Conservation (phyloP, 2,113 vertebrate species). For the Antechinus stuartii region DNA sequence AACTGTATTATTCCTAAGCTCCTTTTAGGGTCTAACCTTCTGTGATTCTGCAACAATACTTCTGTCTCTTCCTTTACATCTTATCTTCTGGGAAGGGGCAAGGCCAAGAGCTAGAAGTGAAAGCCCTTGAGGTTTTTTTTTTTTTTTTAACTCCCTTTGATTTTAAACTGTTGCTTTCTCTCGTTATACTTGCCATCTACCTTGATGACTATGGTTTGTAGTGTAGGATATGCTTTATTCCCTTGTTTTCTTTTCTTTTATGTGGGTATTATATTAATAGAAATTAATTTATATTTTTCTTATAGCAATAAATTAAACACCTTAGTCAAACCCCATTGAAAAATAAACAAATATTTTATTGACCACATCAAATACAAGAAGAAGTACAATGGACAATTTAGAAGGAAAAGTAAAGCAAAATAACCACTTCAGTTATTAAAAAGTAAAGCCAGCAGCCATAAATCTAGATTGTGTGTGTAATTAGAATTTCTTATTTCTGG, state of each 20-base stretch:
- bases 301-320: neutral
- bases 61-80: neutral
- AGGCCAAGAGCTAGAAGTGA: neutral
- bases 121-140: neutral
- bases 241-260: neutral
- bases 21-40: neutral
- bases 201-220: neutral
- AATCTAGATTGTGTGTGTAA: neutral
- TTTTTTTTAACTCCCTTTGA: neutral
- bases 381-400: neutral
- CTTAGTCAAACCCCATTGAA: neutral
- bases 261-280: neutral
- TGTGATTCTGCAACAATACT: neutral
- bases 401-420: neutral
- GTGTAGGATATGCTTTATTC: neutral
- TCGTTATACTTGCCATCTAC: neutral
- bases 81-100: neutral
- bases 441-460: neutral
- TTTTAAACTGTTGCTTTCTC: neutral
- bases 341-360: neutral
- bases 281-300: neutral
- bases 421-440: neutral
- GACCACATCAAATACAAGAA: neutral
- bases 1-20: neutral
- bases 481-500: neutral